Conservation (phyloP, 1,140 invertebrate species). For the Lordiphosa stackelbergi region DNA sequence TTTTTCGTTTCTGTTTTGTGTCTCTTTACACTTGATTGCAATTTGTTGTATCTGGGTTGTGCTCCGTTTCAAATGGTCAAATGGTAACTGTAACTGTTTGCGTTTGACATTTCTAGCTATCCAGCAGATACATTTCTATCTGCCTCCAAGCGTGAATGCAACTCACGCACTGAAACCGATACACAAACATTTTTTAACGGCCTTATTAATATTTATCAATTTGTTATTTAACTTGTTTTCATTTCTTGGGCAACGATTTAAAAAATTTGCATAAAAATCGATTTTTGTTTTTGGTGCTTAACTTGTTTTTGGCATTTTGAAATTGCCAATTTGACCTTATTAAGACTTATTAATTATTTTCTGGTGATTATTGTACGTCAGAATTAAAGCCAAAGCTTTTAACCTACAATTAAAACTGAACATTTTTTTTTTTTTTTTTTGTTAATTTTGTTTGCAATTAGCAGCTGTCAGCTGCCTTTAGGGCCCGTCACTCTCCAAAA, state of each 20-base stretch:
- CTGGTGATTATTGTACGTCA: constrained; percentile 15
- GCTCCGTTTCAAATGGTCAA: constrained; percentile 44
- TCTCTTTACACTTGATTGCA: constrained; percentile 66
- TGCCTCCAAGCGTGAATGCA: constrained; percentile 33
- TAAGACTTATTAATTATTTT: constrained; percentile 23
- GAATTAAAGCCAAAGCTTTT: no score
- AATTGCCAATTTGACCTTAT: constrained; percentile 63
- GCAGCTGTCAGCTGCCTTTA: constrained; percentile 32
- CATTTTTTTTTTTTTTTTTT: no score
- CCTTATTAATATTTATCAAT: constrained; percentile 71
- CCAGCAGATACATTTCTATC: constrained; percentile 28
- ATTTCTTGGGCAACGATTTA: constrained; percentile 44
- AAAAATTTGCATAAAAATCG: constrained; percentile 33
- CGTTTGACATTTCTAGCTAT: constrained; percentile 41
- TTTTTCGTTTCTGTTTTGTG: constrained; percentile 40
- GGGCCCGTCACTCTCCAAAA: background rate
- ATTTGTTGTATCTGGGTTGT: constrained; percentile 41
- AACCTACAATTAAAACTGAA: no score
- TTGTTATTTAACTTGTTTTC: constrained; percentile 69
- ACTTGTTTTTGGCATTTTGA: constrained; percentile 21
- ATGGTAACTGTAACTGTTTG: constrained; percentile 38
- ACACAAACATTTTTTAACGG: constrained; percentile 16
- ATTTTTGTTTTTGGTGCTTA: constrained; percentile 15
- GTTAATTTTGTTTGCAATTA: constrained; percentile 13
- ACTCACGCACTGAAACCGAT: constrained; percentile 25